Conservation (phyloP, 2,888 invertebrate genomes). For the Melieria omissa region DNA sequence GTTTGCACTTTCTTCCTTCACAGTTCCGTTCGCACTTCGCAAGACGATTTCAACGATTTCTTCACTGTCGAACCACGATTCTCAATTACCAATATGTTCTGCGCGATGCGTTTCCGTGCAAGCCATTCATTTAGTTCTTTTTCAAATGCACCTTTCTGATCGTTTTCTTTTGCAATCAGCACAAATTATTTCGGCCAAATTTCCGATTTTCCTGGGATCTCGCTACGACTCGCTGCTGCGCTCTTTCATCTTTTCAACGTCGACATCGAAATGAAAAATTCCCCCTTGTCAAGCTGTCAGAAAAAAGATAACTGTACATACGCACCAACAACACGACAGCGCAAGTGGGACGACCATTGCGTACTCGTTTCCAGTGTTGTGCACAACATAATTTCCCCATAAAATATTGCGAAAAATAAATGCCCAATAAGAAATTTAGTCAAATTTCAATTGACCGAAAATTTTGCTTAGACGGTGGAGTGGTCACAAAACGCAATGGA, state of each 20-base stretch:
- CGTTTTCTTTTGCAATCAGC: neutral
- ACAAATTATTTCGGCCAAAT: neutral
- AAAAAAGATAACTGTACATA: too few species aligned
- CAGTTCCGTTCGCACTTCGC: neutral
- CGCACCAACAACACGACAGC: too few species aligned
- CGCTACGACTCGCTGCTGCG: constrained; percentile 17
- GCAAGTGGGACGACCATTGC: too few species aligned
- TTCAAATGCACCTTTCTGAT: neutral
- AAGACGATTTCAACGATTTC: neutral
- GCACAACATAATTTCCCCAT: too few species aligned
- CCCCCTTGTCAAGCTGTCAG: too few species aligned
- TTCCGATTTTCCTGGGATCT: neutral
- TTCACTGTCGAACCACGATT: neutral
- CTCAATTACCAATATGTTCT: neutral
- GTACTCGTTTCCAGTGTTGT: too few species aligned
- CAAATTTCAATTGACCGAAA: too few species aligned
- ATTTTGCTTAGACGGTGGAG: too few species aligned
- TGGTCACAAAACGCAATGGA: too few species aligned
- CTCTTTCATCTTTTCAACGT: neutral
- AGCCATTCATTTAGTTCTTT: neutral
- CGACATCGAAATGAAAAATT: neutral
- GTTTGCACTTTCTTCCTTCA: neutral
- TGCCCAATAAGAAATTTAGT: too few species aligned
- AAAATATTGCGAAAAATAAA: too few species aligned
- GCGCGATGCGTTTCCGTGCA: neutral